phyloP scores from a whole-genome alignment of 2,888 invertebrate species.

The Tipula vernalis region DNA sequence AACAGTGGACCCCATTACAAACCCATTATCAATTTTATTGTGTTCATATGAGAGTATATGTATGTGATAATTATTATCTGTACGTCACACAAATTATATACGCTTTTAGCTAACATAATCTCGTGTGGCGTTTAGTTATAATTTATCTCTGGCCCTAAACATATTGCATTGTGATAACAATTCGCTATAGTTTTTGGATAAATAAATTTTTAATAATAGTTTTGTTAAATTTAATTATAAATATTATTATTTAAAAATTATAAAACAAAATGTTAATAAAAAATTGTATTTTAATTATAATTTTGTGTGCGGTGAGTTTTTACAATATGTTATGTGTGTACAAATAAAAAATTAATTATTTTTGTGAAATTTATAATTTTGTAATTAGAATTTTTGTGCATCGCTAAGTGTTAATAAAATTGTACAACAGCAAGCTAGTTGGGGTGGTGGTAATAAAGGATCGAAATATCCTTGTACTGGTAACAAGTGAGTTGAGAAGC shows the following conservation, averaged over 20 bases:
- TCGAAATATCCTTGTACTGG: not conserved
- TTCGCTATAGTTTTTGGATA: not conserved
- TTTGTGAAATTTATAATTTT: not conserved
- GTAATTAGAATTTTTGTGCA: not conserved
- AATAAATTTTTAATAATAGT: not conserved
- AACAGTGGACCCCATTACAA: not conserved
- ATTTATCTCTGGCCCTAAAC: not conserved
- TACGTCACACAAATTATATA: not conserved
- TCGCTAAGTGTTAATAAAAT: not conserved
- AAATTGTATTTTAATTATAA: not conserved
- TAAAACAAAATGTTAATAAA: not conserved
- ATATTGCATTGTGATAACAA: not conserved
- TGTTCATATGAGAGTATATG: not conserved
- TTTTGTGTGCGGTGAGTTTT: not conserved
- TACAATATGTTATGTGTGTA: not conserved
- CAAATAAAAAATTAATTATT: not conserved
- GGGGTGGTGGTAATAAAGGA: not conserved
- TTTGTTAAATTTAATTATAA: no score
- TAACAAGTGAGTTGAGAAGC: not conserved
- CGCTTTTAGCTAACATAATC: not conserved
- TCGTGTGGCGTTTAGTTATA: not conserved
- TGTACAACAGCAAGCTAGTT: not conserved
- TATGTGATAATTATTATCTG: not conserved
- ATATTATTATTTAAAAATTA: no score
- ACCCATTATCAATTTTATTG: not conserved